Conservation (phyloP, 1,140 invertebrate genomes). For the Zaprionus taronus region DNA sequence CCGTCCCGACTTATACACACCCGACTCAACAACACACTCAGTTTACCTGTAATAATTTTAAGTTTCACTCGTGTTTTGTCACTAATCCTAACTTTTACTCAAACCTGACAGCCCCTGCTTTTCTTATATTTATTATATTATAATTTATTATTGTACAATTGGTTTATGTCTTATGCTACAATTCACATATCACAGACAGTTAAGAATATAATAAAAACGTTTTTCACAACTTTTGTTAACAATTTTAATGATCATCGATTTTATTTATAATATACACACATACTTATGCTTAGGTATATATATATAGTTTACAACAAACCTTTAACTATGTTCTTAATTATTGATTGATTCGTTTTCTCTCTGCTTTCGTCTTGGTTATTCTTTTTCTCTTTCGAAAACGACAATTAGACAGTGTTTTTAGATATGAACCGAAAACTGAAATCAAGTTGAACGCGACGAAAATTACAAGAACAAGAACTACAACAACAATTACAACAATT, state of each 20-base stretch:
- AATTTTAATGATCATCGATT: constrained; percentile 24
- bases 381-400: constrained; percentile 17
- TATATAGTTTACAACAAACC: neutral
- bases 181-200: constrained; percentile 67
- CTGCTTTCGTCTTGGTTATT: constrained; percentile 29
- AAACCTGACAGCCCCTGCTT: constrained; percentile 20
- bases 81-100: constrained; percentile 24
- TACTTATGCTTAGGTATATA: neutral
- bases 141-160: constrained; percentile 62
- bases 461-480: constrained; percentile 37
- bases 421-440: constrained; percentile 46
- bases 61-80: constrained; percentile 45
- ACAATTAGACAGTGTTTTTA: constrained; percentile 43
- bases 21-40: constrained; percentile 25
- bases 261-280: neutral
- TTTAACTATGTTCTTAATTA: neutral
- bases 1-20: constrained; percentile 25
- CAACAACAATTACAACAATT: constrained; percentile 56
- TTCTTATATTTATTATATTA: constrained; percentile 33
- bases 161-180: constrained; percentile 52
- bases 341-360: constrained; percentile 13
- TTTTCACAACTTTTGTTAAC: constrained; percentile 68
- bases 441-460: constrained; percentile 61
- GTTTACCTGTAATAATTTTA: constrained; percentile 47
- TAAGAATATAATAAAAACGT: constrained; percentile 61